Percentiles rank a stretch among this genome's conserved stretches.
Conservation (phyloP, 2,113 vertebrate genomes). For the Myotis davidii region DNA sequence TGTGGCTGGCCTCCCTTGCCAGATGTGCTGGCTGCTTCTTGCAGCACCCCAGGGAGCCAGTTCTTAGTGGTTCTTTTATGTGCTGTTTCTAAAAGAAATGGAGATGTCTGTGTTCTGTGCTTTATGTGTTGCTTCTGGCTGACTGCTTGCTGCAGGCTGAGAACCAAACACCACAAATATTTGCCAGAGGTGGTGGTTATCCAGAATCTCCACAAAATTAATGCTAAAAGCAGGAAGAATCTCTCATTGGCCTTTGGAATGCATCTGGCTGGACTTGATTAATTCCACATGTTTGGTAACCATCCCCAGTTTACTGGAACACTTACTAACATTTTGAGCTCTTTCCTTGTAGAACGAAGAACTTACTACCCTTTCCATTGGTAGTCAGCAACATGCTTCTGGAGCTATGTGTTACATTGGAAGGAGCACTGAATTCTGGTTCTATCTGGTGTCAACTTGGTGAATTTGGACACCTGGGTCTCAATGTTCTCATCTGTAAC, state of each 20-base stretch:
- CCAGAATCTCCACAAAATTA: constrained; percentile 18
- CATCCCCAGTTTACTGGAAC: constrained; percentile 35
- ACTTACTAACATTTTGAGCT: constrained; percentile 43
- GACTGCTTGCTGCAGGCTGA: constrained; percentile 44
- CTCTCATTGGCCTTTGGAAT: constrained; percentile 62
- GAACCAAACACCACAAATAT: constrained; percentile 45
- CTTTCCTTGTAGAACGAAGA: constrained; percentile 41
- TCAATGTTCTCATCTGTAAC: background rate
- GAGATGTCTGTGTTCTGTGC: background rate
- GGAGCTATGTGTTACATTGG: background rate
- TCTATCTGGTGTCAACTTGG: background rate
- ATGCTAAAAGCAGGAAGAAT: constrained; percentile 55
- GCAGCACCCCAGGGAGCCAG: background rate
- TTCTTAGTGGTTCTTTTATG: constrained; percentile 39
- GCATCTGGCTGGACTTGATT: constrained; percentile 65
- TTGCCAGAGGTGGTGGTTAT: constrained; percentile 22
- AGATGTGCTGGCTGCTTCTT: constrained; percentile 52
- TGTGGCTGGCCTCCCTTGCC: background rate
- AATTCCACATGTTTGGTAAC: constrained; percentile 58
- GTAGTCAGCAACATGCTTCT: constrained; percentile 12
- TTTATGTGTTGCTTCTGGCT: constrained; percentile 44
- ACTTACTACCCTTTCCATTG: background rate
- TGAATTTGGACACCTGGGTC: constrained; percentile 30
- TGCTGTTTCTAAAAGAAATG: constrained; percentile 61
- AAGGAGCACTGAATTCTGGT: background rate